A percentile compares a stretch with the other conserved stretches of the same genome.
phyloP scores from a whole-genome alignment of 2,888 invertebrate species.

The Ectemnius continuus region DNA sequence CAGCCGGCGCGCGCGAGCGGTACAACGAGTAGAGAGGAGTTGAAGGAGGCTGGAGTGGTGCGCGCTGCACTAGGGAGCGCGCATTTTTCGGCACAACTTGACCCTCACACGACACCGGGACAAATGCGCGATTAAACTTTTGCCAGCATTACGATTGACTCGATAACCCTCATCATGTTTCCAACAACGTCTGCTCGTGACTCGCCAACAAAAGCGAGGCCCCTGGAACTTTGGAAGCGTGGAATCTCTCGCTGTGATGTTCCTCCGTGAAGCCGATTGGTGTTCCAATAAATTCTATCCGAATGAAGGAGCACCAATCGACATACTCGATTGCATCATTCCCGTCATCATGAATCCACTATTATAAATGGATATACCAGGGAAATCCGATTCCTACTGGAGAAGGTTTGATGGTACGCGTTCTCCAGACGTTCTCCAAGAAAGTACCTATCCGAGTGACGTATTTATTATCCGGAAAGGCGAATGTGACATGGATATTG shows the following conservation, averaged over 20 bases:
- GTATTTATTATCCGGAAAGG: too few species aligned
- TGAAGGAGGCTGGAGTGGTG: background rate
- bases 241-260: constrained; percentile 7
- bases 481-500: too few species aligned
- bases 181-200: constrained; percentile 39
- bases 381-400: too few species aligned
- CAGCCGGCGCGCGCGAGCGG: background rate
- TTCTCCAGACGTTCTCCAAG: too few species aligned
- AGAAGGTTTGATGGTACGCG: too few species aligned
- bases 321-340: too few species aligned
- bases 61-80: too few species aligned
- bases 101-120: constrained; percentile 28
- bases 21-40: constrained; percentile 1
- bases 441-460: too few species aligned
- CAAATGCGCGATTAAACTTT: constrained; percentile 38
- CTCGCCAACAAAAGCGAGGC: constrained; percentile 15
- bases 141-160: constrained; percentile 32
- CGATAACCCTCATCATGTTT: constrained; percentile 38
- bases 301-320: too few species aligned
- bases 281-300: too few species aligned
- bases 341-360: too few species aligned
- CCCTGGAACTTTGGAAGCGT: constrained; percentile 7
- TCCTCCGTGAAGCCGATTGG: background rate
- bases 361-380: too few species aligned
- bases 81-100: constrained; percentile 32